Conservation (phyloP, 2,888 invertebrate species). For the Pachycephus smyrnensis region DNA sequence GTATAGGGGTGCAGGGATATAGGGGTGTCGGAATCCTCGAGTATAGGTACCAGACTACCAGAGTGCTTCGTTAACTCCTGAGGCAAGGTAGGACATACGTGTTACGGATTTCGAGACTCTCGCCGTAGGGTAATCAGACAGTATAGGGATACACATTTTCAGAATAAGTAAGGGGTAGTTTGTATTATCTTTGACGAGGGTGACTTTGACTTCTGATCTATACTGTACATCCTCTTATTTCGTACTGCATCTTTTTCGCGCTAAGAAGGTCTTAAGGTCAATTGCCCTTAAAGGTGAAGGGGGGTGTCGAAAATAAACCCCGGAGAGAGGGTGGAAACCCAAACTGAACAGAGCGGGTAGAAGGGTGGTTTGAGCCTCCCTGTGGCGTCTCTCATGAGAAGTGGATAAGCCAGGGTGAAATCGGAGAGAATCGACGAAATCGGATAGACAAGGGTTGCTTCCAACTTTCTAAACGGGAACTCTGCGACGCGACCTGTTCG, state of each 20-base stretch:
- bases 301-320: background rate
- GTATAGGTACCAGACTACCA: background rate
- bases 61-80: slow-evolving; percentile 44
- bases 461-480: background rate
- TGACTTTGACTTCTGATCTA: background rate
- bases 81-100: slow-evolving; percentile 33
- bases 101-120: background rate
- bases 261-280: background rate
- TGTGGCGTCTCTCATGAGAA: background rate
- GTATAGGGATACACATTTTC: background rate
- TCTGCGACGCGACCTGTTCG: background rate
- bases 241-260: background rate
- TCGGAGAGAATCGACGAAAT: background rate
- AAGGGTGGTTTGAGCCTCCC: background rate
- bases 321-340: background rate
- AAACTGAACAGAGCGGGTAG: background rate
- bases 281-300: background rate
- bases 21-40: background rate
- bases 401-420: background rate
- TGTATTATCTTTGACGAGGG: background rate
- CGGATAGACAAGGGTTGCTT: background rate
- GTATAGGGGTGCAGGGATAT: background rate
- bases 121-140: background rate
- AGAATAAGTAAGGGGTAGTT: background rate
- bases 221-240: background rate